Evolutionary conservation across 2,797 vertebrate genomes (phyloP), one percentile per base, ranked within the genome.

Genomic region (Enteromius argenteus): DNA sequence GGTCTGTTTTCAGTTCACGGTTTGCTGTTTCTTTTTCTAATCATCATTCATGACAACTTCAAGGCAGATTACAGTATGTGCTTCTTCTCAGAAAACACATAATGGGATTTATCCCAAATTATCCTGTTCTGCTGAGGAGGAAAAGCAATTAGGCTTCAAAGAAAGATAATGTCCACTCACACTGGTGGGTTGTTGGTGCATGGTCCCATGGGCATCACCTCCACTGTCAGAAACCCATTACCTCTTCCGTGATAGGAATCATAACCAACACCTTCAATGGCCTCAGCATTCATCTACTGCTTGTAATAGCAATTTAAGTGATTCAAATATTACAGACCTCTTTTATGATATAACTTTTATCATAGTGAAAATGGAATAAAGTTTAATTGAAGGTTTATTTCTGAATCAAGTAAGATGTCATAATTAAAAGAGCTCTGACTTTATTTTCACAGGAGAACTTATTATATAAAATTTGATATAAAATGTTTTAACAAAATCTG

Each of bases 161-260:
- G 17, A 81, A 58, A 30, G 42, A 58, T 53, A 62, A 39, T 66
- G 14, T 71, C 32, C 71, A 81, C 73, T 77, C 30, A 35, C 44
- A 68, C 6, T 76, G 17, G 72, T 69, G 67, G 6, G 37, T 60
- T 9, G n/a, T 84, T 77, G 19, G 58, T 83, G 42, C 32, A 49
- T 68, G 13, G 68, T 82, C 68, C 72, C 49, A 72, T 42, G 79
- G 27, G 84, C 42, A 53, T 51, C 46, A 66, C 23, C 67, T 85
- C 39, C 51, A 58, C 42, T 53, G 60, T 85, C 83, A 85, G 72
- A 83, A 88, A 60, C 19, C 71, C 83, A 85, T 80, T 83, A 84
- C 73, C 27, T 44, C 44, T 17, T 32, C 51, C 66, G 35, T 15
- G 44, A 19, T 14, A 39, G 51, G 35, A 69, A 37, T 46, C 6